Evolutionary conservation across 1,140 invertebrate species (phyloP), one percentile per base, ranked within the genome.

Genomic region (Lordiphosa stackelbergi): DNA sequence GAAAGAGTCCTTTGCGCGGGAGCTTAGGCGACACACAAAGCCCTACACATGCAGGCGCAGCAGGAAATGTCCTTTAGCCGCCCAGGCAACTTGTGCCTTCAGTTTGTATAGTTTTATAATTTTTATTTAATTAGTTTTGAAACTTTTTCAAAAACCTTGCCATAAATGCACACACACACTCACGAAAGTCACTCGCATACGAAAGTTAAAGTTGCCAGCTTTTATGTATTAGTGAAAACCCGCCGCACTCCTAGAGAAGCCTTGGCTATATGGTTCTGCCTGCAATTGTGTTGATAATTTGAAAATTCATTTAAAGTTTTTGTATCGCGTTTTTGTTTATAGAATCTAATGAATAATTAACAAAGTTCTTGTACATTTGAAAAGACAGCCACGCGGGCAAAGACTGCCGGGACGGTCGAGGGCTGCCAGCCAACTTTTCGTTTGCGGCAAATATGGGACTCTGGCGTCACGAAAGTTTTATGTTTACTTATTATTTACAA

Each of bases 271-370:
- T 63, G 64, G 73, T 83, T 83, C 78, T 84, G 77, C 69, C 77
- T 83, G 77, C 77, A 83, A 83, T 83, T 83, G 77, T 83, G 77
- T 83, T 83, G 77, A 83, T 83, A 83, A 83, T 83, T 83, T 83
- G 78, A 83, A 83, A 83, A 83, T 83, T 83, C 78, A 83, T 83
- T 83, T 83, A 83, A 83, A 83, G 77, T 83, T 83, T 83, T 83
- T 83, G 78, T 83, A 83, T 83, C 78, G 77, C 77, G 77, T 83
- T 83, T 79, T 83, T 83, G 77, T 83, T 83, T 84, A 83, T 83
- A 83, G 77, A 83, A 83, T 84, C 77, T 83, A 83, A 83, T 83
- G 72, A 83, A 83, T 83, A 83, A 83, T 83, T 83, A 83, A 83
- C 77, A 83, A 83, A 83, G 78, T 83, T 83, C 77, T 84, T 73